Evolutionary conservation across 2,888 invertebrate species (phyloP), one percentile per base, ranked within the genome.

Genomic region (Drosophila nigricruria): DNA sequence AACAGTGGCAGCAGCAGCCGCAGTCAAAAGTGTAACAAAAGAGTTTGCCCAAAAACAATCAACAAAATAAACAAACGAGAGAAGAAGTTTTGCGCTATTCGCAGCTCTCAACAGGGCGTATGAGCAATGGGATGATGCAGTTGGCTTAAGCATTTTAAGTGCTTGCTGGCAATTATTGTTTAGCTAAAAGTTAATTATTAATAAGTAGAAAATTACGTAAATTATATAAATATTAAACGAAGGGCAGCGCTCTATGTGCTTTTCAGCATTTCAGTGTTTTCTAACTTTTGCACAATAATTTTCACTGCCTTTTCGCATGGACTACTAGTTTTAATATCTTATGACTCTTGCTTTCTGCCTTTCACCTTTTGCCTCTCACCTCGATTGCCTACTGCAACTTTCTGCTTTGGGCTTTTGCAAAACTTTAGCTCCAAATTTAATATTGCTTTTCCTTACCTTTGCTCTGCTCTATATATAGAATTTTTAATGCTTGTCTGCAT

Each of bases 11-110:
- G 54, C 32, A 53, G 45, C 70, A 70, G 77, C 60, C 36, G 34
- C 20, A 53, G 52, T 58, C 53, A 56, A 76, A 79, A 74, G 58
- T 54, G 49, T 58, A 30, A 61, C 69, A 73, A 76, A 79, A 61
- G 64, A 61, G 68, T 76, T 34, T 76, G 70, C 70, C 75, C 75
- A 74, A 77, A 77, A 79, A 77, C 75, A 79, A 75, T 70, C 79
- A 67, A 52, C 53, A 66, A 50, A 58, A 73, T 50, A 50, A 58
- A 70, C 50, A 43, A 63, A 25, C 18, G 2, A 16, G 16, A 5
- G 42, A 8, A 61, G 34, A 38, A 36, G n/a, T 60, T 32, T 23
- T 25, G 42, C 32, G 40, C 54, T 38, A 40, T 62, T 60, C 49
- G 27, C 47, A 36, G 56, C n/a, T 42, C n/a, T 42, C 59, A 73